Percentiles rank a stretch among this genome's conserved stretches.
Conservation (phyloP, 2,113 vertebrate genomes). For the Carlito syrichta region DNA sequence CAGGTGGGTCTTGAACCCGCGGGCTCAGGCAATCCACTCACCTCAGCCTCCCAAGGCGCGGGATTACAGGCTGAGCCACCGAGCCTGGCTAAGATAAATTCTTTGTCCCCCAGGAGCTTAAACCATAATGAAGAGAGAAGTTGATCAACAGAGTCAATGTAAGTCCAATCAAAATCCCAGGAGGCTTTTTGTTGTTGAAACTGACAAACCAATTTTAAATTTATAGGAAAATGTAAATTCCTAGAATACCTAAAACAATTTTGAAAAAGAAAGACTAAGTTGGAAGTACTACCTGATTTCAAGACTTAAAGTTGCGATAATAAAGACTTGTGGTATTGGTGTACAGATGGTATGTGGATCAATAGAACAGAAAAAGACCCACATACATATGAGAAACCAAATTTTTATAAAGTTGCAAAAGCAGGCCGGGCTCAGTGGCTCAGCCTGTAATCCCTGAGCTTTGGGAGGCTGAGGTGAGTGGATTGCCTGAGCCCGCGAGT, state of each 20-base stretch:
- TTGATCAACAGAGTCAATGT: not conserved
- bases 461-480: too few relatives aligned
- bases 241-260: not conserved
- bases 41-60: too few relatives aligned
- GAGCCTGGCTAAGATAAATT: too few relatives aligned
- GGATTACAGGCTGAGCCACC: too few relatives aligned
- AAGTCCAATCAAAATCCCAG: not conserved
- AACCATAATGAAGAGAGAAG: not conserved
- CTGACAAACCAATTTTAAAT: not conserved
- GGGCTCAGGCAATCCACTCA: too few relatives aligned
- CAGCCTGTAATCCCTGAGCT: too few relatives aligned
- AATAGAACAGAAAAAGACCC: not conserved
- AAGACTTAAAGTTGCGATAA: not conserved
- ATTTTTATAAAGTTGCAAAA: constrained; percentile 18
- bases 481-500: too few relatives aligned
- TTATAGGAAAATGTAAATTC: not conserved
- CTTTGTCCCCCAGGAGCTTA: not conserved
- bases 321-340: not conserved
- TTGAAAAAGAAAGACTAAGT: constrained; percentile 1
- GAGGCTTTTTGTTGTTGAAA: not conserved
- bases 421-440: too few relatives aligned
- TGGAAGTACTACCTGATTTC: not conserved
- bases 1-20: too few relatives aligned
- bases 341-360: not conserved
- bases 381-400: not conserved